Percentiles rank a stretch among this genome's conserved stretches.
Evolutionary conservation across 2,888 invertebrate species (phyloP).

Genomic region (Hololepta plana): DNA sequence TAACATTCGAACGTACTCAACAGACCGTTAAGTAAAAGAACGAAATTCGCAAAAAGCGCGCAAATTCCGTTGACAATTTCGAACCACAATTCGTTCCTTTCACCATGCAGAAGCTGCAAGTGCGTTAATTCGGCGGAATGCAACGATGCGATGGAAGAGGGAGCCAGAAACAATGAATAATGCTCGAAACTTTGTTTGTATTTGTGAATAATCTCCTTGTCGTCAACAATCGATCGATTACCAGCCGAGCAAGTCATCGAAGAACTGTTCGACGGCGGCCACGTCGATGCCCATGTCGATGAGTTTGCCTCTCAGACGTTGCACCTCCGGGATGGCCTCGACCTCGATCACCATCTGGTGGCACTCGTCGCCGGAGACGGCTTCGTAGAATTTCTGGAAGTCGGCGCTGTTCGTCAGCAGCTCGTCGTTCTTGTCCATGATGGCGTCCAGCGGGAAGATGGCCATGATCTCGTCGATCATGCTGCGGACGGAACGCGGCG

Average conservation of each 20-base stretch:
- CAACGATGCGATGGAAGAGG: no score
- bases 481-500: constrained; percentile 4
- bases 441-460: constrained; percentile 11
- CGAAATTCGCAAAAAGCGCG: no score
- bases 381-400: constrained; percentile 13
- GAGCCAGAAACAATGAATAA: no score
- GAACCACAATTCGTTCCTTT: no score
- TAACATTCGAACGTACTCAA: no score
- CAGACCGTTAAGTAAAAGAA: no score
- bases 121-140: no score
- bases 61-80: no score
- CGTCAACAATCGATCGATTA: no score
- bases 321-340: constrained; percentile 12
- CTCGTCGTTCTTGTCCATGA: constrained; percentile 11
- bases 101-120: no score
- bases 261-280: constrained; percentile 9
- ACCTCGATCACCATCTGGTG: constrained; percentile 13
- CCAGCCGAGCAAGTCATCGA: constrained; percentile 15
- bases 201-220: no score
- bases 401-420: constrained; percentile 12
- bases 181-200: no score
- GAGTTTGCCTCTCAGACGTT: constrained; percentile 10
- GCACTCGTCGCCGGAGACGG: constrained; percentile 12
- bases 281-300: constrained; percentile 13
- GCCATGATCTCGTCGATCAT: constrained; percentile 13